Percentiles rank a stretch among this genome's conserved stretches.
Evolutionary conservation across 2,888 invertebrate species (phyloP).

Genomic region (Caenorhabditis wallacei): DNA sequence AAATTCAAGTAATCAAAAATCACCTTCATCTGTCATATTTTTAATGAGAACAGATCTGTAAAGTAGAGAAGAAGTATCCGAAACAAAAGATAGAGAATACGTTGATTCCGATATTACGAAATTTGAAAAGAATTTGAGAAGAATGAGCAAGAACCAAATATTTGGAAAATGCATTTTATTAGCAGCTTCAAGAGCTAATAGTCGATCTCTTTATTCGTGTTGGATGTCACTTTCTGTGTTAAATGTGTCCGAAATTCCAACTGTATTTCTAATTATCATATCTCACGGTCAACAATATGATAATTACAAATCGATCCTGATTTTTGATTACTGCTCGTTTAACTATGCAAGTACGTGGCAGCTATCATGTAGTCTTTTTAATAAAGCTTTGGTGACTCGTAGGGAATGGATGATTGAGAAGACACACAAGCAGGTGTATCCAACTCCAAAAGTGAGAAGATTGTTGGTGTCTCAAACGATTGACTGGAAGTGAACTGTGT

Average conservation of each 20-base stretch:
- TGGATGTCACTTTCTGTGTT: too few relatives aligned
- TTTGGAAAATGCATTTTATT: not conserved
- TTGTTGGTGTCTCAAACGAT: too few relatives aligned
- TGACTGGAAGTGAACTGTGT: too few relatives aligned
- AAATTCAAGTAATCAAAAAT: not conserved
- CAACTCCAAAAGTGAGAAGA: too few relatives aligned
- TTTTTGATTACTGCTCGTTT: not conserved
- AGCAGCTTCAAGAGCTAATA: not conserved
- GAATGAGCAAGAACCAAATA: not conserved
- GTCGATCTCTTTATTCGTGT: too few relatives aligned
- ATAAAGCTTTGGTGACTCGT: too few relatives aligned
- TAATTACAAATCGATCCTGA: not conserved
- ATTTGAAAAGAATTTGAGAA: not conserved
- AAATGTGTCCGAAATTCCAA: too few relatives aligned
- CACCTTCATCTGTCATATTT: slow-evolving; percentile 15
- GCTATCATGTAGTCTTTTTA: too few relatives aligned
- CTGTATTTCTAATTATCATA: not conserved
- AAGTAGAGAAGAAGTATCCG: slow-evolving; percentile 17
- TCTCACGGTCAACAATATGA: not conserved
- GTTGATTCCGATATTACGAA: not conserved
- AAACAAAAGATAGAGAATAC: slow-evolving; percentile 1
- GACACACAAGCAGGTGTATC: too few relatives aligned
- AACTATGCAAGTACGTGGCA: not conserved
- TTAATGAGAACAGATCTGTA: slow-evolving; percentile 15
- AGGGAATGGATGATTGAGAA: too few relatives aligned